phyloP scores from a whole-genome alignment of 2,888 invertebrate species.

The Osmoderma eremita region DNA sequence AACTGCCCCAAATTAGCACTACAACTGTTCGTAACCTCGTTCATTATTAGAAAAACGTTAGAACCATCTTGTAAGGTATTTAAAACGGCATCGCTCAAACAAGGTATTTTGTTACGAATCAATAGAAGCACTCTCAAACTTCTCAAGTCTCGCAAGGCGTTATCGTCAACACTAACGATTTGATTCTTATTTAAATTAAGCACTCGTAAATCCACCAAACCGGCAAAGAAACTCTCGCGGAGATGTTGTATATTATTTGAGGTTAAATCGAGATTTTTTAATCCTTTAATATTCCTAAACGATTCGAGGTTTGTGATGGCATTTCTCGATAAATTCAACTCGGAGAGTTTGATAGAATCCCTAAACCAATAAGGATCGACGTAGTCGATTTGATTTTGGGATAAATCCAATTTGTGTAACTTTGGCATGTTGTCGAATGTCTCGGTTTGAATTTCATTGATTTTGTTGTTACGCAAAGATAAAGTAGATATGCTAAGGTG shows the following conservation, averaged over 20 bases:
- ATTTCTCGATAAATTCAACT: constrained; percentile 11
- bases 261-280: constrained; percentile 7
- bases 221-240: not conserved
- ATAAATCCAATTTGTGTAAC: constrained; percentile 19
- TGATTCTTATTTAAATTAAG: not conserved
- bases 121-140: not conserved
- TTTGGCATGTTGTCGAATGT: constrained; percentile 14
- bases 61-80: not conserved
- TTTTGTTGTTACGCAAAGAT: not conserved
- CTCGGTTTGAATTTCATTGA: constrained; percentile 3
- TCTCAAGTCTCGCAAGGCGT: not conserved
- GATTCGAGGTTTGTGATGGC: not conserved
- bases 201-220: not conserved
- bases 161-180: not conserved
- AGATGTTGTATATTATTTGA: not conserved
- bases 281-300: constrained; percentile 3
- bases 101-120: not conserved
- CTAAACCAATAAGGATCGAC: constrained; percentile 6
- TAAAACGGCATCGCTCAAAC: constrained; percentile 19
- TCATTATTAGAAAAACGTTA: not conserved
- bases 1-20: not conserved
- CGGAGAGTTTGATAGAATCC: not conserved
- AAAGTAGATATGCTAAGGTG: not conserved
- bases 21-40: not conserved
- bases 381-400: constrained; percentile 13